Evolutionary conservation across 2,888 invertebrate genomes (phyloP).

Genomic region (Pediacus dermestoides): DNA sequence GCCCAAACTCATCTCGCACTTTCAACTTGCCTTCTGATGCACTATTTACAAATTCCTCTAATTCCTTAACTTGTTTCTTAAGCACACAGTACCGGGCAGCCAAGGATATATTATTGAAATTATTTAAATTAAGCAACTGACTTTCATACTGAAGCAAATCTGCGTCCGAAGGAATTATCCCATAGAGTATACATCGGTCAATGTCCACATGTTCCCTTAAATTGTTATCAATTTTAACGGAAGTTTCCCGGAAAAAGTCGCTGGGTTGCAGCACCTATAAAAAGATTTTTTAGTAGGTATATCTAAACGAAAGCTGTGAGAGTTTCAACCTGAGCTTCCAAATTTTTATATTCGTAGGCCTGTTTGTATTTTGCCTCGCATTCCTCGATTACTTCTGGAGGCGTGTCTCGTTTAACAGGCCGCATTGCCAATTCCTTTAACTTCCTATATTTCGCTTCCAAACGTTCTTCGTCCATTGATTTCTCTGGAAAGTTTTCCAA

Average conservation of each 20-base stretch:
- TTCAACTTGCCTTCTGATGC: constrained; percentile 26
- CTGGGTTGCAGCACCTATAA: constrained; percentile 31
- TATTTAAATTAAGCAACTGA: constrained; percentile 37
- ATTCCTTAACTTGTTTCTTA: constrained; percentile 33
- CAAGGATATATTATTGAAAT: constrained; percentile 43
- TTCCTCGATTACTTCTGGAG: constrained; percentile 25
- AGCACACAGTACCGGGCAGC: constrained; percentile 40
- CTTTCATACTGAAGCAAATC: constrained; percentile 28
- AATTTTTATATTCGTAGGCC: constrained; percentile 33
- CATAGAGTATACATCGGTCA: constrained; percentile 37
- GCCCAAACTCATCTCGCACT: constrained; percentile 34
- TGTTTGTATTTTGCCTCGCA: constrained; percentile 29
- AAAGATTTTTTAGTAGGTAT: no score
- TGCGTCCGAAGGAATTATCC: constrained; percentile 31
- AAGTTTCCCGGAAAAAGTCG: constrained; percentile 28
- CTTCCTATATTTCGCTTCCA: constrained; percentile 33
- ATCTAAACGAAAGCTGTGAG: no score
- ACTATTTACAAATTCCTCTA: constrained; percentile 31
- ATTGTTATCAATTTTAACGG: constrained; percentile 24
- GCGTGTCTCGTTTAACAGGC: constrained; percentile 30
- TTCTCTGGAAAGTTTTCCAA: constrained; percentile 7
- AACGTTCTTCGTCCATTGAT: constrained; percentile 9
- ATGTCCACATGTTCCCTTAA: constrained; percentile 38
- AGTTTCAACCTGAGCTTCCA: constrained; percentile 35
- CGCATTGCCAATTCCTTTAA: constrained; percentile 35